These are phyloP conservation scores for Aleadryas rufinucha DNA, from an alignment of 2,113 vertebrate species.

Conservation along the genomic window DNA sequence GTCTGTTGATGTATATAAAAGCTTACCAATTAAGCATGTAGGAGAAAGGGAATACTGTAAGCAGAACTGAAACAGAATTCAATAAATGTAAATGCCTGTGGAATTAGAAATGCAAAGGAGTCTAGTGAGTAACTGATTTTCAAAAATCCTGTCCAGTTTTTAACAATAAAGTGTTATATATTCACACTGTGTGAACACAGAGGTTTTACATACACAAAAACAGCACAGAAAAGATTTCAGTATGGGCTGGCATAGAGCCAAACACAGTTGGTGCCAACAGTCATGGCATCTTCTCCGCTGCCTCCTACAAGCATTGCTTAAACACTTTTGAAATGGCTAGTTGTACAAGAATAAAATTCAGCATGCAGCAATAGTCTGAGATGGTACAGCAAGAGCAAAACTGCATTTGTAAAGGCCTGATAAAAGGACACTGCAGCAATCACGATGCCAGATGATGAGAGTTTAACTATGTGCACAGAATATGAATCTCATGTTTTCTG, in stretches of 20 bases:
- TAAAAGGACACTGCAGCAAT: constrained; percentile 31
- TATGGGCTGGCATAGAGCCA: not conserved
- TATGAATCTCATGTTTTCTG: not conserved
- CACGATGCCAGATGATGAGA: not conserved
- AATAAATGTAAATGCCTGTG: not conserved
- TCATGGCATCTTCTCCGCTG: not conserved
- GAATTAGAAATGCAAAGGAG: not conserved
- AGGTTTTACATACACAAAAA: not conserved
- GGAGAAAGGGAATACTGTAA: not conserved
- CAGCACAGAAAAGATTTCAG: not conserved
- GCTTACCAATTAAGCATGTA: not conserved
- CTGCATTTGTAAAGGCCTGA: not conserved
- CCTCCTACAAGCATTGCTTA: not conserved
- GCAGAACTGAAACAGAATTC: not conserved
- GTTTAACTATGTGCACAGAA: not conserved
- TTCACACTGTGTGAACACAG: not conserved
- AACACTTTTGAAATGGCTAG: not conserved
- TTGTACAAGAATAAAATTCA: not conserved
- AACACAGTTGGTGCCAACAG: not conserved
- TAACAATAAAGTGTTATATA: not conserved
- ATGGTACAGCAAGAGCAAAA: not conserved
- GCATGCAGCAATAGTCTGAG: not conserved
- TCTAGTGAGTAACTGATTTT: not conserved
- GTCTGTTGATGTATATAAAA: not conserved
- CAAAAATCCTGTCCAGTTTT: not conserved